Base-by-base conservation (phyloP, 2,888 invertebrate genomes). In the Morpho achilles region DNA sequence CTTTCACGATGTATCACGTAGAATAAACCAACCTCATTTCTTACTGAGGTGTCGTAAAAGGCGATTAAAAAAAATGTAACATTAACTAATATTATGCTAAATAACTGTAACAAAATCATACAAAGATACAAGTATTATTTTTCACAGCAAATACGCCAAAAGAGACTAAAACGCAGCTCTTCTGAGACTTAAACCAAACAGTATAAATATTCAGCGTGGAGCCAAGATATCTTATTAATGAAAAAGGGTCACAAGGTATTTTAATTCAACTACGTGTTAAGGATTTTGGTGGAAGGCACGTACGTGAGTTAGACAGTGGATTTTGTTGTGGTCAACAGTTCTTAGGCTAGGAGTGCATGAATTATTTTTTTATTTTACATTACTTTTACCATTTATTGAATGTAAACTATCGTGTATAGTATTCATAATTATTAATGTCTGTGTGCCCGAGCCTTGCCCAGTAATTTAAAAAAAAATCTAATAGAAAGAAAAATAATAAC, bases 201-300 rank as follows among this genome's bases (percentile, higher is more conserved):
- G 66, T 80, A 90, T 90, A 89, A 89, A 90, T 90, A 90, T 90
- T 89, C 89, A 88, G 82, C 76, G 80, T 79, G 80, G 82, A 82
- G 79, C 80, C 77, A 85, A 88, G 88, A 90, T 88, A 83, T 88
- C 88, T 84, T 89, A 87, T 87, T 89, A 89, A 89, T 90, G 89
- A 89, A 90, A 89, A 89, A 88, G 90, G 89, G 89, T 90, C 89
- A 86, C 82, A 77, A 83, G 89, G 85, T 84, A 89, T 90, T 90
- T 90, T 90, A 90, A 89, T 89, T 90, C 89, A 89, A 90, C 85
- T 88, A 88, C 87, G 89, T 89, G 89, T 85, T 84, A 83, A 87
- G 88, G 87, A 80, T 85, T 84, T 82, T 75, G 73, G 69, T 77
- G 74, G 76, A 73, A 74, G 74, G 70, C 69, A 71, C 74, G 71